Evolutionary conservation across 2,888 invertebrate genomes (phyloP).

Genomic region (Theretra japonica): DNA sequence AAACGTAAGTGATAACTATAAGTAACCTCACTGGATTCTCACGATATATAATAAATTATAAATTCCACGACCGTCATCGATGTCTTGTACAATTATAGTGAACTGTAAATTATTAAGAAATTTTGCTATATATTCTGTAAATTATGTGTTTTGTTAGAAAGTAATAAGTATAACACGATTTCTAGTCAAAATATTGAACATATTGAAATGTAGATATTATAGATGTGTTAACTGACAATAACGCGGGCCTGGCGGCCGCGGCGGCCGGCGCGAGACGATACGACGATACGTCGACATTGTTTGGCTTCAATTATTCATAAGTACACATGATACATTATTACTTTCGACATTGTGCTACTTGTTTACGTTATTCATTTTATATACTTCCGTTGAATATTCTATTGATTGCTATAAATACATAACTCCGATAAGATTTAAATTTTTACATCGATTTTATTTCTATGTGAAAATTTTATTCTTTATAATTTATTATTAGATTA

Average conservation of each 20-base stretch:
- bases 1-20: constrained; percentile 21
- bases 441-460: constrained; percentile 31
- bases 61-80: constrained; percentile 70
- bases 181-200: constrained; percentile 85
- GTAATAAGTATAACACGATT: constrained; percentile 82
- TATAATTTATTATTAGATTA: constrained; percentile 26
- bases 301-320: constrained; percentile 68
- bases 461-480: constrained; percentile 36
- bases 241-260: constrained; percentile 70
- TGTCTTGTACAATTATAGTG: constrained; percentile 80
- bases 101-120: constrained; percentile 80
- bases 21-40: constrained; percentile 26
- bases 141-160: constrained; percentile 81
- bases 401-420: constrained; percentile 52
- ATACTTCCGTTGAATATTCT: constrained; percentile 64
- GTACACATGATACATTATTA: constrained; percentile 66
- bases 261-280: constrained; percentile 44
- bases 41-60: constrained; percentile 21
- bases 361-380: constrained; percentile 69
- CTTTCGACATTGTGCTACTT: constrained; percentile 60
- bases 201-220: constrained; percentile 82
- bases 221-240: constrained; percentile 84
- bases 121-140: constrained; percentile 81
- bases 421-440: constrained; percentile 46
- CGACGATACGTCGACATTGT: constrained; percentile 50